Evolutionary conservation across 2,888 invertebrate genomes (phyloP), one percentile per base, ranked within the genome.

Genomic region (Drosophila pullipes): DNA sequence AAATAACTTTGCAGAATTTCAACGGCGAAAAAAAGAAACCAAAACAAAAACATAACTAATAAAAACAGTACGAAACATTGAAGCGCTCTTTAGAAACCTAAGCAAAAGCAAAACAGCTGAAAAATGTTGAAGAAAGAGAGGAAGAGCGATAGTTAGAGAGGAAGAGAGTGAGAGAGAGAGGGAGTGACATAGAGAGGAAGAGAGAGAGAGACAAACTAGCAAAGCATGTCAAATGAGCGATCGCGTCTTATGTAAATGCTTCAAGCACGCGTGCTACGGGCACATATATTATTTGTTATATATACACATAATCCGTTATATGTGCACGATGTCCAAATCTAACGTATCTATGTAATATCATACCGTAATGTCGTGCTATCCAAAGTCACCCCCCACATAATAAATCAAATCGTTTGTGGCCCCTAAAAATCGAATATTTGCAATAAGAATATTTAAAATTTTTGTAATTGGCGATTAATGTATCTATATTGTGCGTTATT

Each of bases 191-290:
- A n/a, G 41, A 59, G 68, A 35, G 16, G 13, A n/a, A n/a, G 13
- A 70, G 49, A 62, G 71, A 60, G 69, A 68, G 74, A 69, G 74
- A 54, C 52, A 68, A 78, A 70, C 69, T 65, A 74, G 52, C 73
- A 74, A 87, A 76, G 69, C 72, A 71, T 84, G 79, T 76, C 85
- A 84, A 74, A 28, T 77, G 70, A 63, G 67, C 72, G 47, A 25
- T 74, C 79, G 82, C 37, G 68, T 80, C 81, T 89, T 85, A 89
- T 85, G 85, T 89, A 85, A 85, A 85, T 74, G 71, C 58, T 69
- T 53, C 3, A 52, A 60, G 63, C 76, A 85, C 65, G 76, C 90
- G 83, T 89, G 90, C 69, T 62, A 59, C 69, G 85, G 55, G 64
- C 85, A 31, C 31, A 31, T 31, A 81, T 58, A 53, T 71, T 82